Evolutionary conservation across 2,797 vertebrate genomes (phyloP).

Genomic region (Helostoma temminkii): DNA sequence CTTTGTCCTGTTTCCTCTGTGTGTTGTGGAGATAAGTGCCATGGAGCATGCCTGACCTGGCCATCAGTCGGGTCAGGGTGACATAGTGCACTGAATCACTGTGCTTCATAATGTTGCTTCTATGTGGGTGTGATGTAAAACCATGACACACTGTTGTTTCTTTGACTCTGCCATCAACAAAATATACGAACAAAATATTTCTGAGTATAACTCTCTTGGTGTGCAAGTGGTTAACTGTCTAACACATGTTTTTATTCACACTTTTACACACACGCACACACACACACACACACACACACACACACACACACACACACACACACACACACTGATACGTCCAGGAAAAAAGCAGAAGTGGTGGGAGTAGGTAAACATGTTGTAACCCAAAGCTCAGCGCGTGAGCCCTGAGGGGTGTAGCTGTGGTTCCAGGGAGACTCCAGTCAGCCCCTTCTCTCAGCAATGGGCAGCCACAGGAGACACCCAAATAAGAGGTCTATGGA

Average conservation of each 20-base stretch:
- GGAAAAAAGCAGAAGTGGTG: conserved; percentile 82
- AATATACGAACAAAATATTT: conserved; percentile 16
- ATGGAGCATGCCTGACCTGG: conserved; percentile 49
- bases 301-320: conserved; percentile 11
- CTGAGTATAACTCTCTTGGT: conserved; percentile 12
- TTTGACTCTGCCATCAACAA: conserved; percentile 4
- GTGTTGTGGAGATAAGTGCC: conserved; percentile 53
- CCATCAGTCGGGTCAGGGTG: conserved; percentile 57
- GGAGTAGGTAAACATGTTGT: conserved; percentile 82
- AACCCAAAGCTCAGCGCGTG: conserved; percentile 76
- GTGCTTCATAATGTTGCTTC: conserved; percentile 18
- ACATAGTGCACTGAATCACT: conserved; percentile 48
- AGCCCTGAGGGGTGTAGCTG: conserved; percentile 77
- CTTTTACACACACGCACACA: conserved; percentile 13
- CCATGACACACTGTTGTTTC: neutral
- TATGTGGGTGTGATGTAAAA: neutral
- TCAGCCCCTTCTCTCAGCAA: conserved; percentile 65
- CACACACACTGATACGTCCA: conserved; percentile 27
- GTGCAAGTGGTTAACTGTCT: conserved; percentile 24
- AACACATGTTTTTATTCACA: conserved; percentile 23
- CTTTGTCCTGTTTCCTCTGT: conserved; percentile 66
- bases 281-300: conserved; percentile 18
- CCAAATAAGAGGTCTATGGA: conserved; percentile 73
- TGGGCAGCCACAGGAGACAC: conserved; percentile 70
- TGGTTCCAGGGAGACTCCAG: conserved; percentile 82